Percentiles rank a stretch among this genome's conserved stretches.
These are phyloP conservation scores for Andrena bicolor DNA, from an alignment of 2,888 invertebrate species.

Conservation along the genomic window DNA sequence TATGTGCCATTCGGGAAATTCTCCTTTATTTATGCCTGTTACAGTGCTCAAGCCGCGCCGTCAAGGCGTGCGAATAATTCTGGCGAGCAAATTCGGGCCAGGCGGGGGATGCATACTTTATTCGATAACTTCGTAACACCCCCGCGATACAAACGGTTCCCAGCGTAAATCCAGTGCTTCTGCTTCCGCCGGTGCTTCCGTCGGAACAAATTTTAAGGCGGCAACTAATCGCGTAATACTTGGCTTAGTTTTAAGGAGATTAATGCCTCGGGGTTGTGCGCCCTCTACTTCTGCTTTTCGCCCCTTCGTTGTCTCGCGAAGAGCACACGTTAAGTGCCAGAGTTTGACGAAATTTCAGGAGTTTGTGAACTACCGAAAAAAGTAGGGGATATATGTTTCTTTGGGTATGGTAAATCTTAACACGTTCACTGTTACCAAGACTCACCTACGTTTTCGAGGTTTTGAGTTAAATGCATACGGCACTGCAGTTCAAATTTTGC, in stretches of 20 bases:
- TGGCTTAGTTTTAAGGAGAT: conserved; percentile 64
- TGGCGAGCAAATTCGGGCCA: conserved; percentile 27
- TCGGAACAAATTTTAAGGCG: conserved; percentile 56
- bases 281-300: not conserved
- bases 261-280: conserved; percentile 40
- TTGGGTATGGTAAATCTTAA: too few relatives aligned
- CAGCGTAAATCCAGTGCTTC: conserved; percentile 52
- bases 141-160: conserved; percentile 40
- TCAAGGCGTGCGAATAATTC: conserved; percentile 45
- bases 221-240: conserved; percentile 62
- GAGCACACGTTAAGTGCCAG: too few relatives aligned
- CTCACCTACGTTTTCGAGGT: too few relatives aligned
- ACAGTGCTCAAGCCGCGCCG: conserved; percentile 23
- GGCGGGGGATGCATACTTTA: conserved; percentile 44
- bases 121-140: conserved; percentile 59
- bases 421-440: too few relatives aligned
- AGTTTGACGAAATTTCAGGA: too few relatives aligned
- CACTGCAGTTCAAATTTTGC: too few relatives aligned
- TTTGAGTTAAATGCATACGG: too few relatives aligned
- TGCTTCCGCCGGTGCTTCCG: conserved; percentile 13
- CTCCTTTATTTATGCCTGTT: conserved; percentile 54
- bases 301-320: not conserved
- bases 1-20: conserved; percentile 46
- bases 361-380: too few relatives aligned
- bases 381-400: too few relatives aligned